phyloP scores from a whole-genome alignment of 2,113 vertebrate species.

The Microtus pennsylvanicus region DNA sequence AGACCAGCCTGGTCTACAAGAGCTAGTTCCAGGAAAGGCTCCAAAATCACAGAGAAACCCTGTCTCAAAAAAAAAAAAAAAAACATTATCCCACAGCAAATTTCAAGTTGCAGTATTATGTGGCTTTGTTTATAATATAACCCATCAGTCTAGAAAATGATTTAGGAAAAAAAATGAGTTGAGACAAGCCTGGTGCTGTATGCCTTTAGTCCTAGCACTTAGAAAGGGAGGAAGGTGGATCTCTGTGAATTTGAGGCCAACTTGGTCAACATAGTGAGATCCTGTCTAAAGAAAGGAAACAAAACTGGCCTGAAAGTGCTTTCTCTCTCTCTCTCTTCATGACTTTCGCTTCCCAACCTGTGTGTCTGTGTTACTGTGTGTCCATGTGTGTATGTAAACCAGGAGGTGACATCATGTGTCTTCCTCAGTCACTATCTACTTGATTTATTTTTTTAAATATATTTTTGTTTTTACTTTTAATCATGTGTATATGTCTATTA shows the following conservation, averaged over 20 bases:
- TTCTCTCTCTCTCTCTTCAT: neutral
- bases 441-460: neutral
- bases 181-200: neutral
- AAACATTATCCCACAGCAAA: neutral
- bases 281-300: neutral
- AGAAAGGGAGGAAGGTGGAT: neutral
- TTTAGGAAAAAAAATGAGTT: neutral
- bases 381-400: neutral
- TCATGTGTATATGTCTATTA: neutral
- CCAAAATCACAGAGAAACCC: too few species aligned
- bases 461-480: neutral
- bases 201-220: neutral
- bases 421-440: neutral
- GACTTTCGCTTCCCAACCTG: neutral
- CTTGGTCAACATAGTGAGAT: neutral
- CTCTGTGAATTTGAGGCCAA: neutral
- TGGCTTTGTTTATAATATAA: slow-evolving; percentile 43
- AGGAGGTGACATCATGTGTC: neutral
- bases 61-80: too few species aligned
- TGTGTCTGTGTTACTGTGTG: too few species aligned
- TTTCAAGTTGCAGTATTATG: slow-evolving; percentile 41
- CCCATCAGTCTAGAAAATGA: neutral
- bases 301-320: neutral
- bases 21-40: too few species aligned
- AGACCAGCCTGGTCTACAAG: too few species aligned